Evolutionary conservation across 2,113 vertebrate species (phyloP), one percentile per base, ranked within the genome.

Genomic region (Xenopus borealis): DNA sequence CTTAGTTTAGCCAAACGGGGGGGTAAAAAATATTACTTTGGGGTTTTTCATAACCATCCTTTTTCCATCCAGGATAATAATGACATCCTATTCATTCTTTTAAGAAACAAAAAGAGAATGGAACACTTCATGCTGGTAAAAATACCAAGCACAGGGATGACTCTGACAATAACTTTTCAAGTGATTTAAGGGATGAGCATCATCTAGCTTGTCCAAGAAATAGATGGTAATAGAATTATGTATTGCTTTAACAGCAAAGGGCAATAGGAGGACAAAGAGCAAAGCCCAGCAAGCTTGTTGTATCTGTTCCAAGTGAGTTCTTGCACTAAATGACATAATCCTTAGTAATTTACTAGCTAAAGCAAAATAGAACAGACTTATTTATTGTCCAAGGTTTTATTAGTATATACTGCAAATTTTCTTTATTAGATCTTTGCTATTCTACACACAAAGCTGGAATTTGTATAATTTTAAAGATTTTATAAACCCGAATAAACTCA

Each of bases 161-260:
- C 3, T 27, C 3, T 27, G 57, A 59, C 19, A 18, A 59, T 18
- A 59, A 6, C 2, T 59, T 59, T 59, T 59, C 16, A n/a, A 27
- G 23, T 18, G 10, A 59, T 59, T 59, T 59, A 59, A 59, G 57
- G 17, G 57, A 59, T 59, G 16, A n/a, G 10, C 57, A 11, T 59
- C 13, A 59, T 16, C 13, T 10, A n/a, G 57, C 57, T 59, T 61
- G 33, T 40, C 20, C 58, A 9, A 19, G 58, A 17, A 17, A 61
- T 9, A 19, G n/a, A 19, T 3, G 10, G 23, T 27, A 62, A 62
- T 62, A 62, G 59, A 62, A 62, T 62, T 62, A 62, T 62, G 59
- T 6, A 23, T 7, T 62, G 10, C 20, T 62, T 62, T 62, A n/a
- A 62, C 59, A 62, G 11, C 10, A 27, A 62, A 20, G 58, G 58